Evolutionary conservation across 2,797 vertebrate genomes (phyloP).

Genomic region (Esox masquinongy): DNA sequence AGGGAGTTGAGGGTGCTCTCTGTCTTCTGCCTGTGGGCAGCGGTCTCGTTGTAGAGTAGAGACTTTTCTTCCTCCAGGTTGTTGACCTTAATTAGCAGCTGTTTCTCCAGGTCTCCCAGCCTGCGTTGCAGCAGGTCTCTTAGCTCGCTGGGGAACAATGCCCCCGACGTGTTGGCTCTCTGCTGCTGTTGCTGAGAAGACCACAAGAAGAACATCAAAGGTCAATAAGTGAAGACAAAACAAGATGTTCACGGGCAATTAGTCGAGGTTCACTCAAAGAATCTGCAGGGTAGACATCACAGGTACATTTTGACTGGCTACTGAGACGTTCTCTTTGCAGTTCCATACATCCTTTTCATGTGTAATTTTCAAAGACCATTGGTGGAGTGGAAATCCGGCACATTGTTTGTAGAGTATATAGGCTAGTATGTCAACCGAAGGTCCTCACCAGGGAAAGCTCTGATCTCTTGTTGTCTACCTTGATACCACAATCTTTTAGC

Average conservation of each 20-base stretch:
- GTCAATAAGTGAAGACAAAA: constrained; percentile 10
- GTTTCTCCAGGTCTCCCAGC: constrained; percentile 89
- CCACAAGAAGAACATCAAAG: constrained; percentile 17
- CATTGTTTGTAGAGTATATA: not conserved
- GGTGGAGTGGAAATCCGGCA: not conserved
- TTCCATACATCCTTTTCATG: no score
- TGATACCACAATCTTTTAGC: no score
- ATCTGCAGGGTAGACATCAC: no score
- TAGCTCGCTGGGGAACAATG: constrained; percentile 84
- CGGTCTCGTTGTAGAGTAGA: constrained; percentile 91
- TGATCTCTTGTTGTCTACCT: not conserved
- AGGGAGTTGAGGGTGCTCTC: constrained; percentile 87
- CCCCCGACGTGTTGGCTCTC: constrained; percentile 83
- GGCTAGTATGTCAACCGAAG: not conserved
- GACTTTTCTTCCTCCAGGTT: constrained; percentile 93
- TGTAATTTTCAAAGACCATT: not conserved
- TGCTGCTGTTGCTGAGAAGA: constrained; percentile 84
- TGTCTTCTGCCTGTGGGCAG: constrained; percentile 88
- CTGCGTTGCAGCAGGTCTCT: constrained; percentile 90
- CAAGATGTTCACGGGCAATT: not conserved
- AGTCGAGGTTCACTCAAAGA: not conserved
- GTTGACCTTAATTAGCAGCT: constrained; percentile 90
- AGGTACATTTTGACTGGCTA: no score
- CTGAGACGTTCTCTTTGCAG: no score
- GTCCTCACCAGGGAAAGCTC: not conserved